Base-by-base conservation (phyloP, 2,888 invertebrate genomes). In the Cataglyphis livida region DNA sequence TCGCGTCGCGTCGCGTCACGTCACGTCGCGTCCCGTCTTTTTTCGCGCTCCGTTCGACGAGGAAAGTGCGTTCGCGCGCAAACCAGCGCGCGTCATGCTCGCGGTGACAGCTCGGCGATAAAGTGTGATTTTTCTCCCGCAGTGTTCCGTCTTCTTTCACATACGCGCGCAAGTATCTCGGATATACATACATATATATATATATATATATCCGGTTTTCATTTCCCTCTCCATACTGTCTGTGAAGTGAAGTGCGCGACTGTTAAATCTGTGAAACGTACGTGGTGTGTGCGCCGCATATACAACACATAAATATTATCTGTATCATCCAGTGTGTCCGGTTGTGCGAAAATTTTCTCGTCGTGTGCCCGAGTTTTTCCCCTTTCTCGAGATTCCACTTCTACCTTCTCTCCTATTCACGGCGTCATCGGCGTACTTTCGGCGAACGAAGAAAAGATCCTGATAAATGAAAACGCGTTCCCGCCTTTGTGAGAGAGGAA, bases 101-200 rank as follows among this genome's bases (percentile, higher is more conserved):
- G 32, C 35, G 65, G 44, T 86, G 84, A 90, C 84, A 89, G 84
- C 82, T 84, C 79, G 78, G 65, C 81, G 59, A 35, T 51, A 82
- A 79, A 44, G 44, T 75, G 73, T 75, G 73, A 51, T 51, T n/a
- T 7, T 18, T 10, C 4, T 15, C 9, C 54, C 51, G 18, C 62
- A 73, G 61, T 74, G 73, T 21, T 38, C 32, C 54, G 71, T 18
- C 38, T 6, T 35, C 38, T 71, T 38, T 64, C 51, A 25, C 51
- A 25, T 35, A 21, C 61, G 18, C 18, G 18, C 32, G 51, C n/a
- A 28, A 68, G 48, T 15, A 32, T 21, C 12, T n/a, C n/a, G 48
- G 51, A n/a, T n/a, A 44, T 6, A 18, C 15, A 44, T 48, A 48
- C 0, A 48, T 48, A 48, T 51, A 6, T n/a, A 48, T 48, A 48